phyloP scores from a whole-genome alignment of 1,140 invertebrate species.

The Pseudomyrmex dendroicus region DNA sequence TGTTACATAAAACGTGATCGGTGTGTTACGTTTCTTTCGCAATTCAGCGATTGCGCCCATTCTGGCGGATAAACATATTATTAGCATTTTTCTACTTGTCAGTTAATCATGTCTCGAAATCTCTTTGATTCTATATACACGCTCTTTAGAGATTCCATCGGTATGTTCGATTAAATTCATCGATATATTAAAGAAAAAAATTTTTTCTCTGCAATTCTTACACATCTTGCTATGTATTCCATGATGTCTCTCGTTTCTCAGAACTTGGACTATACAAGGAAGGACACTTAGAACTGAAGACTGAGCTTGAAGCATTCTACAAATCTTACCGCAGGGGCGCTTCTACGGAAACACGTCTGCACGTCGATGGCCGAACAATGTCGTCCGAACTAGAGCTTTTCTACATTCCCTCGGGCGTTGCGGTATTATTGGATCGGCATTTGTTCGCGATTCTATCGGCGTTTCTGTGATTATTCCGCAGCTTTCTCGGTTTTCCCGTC shows the following conservation, averaged over 20 bases:
- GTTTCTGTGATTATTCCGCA: constrained; percentile 37
- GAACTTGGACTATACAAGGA: constrained; percentile 69
- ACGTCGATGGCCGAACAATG: constrained; percentile 69
- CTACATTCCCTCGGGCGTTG: constrained; percentile 26
- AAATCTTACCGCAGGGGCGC: constrained; percentile 71
- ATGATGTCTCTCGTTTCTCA: constrained; percentile 4
- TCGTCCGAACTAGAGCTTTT: constrained; percentile 63
- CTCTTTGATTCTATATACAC: neutral
- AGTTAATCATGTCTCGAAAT: neutral
- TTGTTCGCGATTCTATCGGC: constrained; percentile 24
- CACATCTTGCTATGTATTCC: neutral
- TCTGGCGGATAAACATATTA: constrained; percentile 1
- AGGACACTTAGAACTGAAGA: constrained; percentile 75
- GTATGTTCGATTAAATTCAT: constrained; percentile 18
- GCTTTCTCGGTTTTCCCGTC: constrained; percentile 5
- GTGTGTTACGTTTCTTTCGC: constrained; percentile 23
- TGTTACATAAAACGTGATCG: constrained; percentile 1
- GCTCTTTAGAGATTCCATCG: neutral
- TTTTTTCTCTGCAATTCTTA: neutral
- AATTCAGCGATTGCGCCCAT: neutral
- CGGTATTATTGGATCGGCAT: constrained; percentile 59
- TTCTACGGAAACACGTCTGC: constrained; percentile 52
- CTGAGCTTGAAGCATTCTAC: constrained; percentile 50
- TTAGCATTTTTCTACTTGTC: neutral
- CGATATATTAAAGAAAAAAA: neutral